A percentile compares a stretch with the other conserved stretches of the same genome.
phyloP scores from a whole-genome alignment of 2,888 invertebrate species.

The Cylloceria caligata region DNA sequence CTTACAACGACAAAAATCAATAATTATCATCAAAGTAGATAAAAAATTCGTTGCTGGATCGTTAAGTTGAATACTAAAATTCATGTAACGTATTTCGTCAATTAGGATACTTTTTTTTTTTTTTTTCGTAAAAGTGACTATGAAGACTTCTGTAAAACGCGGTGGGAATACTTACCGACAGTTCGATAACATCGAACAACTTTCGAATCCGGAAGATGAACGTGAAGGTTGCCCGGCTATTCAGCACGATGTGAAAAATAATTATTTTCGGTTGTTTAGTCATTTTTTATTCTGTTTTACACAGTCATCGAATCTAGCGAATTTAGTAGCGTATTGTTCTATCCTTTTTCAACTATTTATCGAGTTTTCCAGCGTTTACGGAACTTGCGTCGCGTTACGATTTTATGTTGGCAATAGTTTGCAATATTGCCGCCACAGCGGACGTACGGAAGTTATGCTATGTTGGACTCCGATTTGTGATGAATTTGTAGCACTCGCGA shows the following conservation, averaged over 20 bases:
- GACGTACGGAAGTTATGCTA: slow-evolving; percentile 28
- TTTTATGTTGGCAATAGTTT: slow-evolving; percentile 51
- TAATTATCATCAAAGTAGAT: no score
- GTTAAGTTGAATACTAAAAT: no score
- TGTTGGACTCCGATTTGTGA: slow-evolving; percentile 46
- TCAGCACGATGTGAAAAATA: background rate
- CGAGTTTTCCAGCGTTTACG: background rate
- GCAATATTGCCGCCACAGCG: slow-evolving; percentile 56
- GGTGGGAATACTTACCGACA: background rate
- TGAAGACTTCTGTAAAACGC: background rate
- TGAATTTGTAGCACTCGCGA: slow-evolving; percentile 55
- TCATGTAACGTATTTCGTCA: no score
- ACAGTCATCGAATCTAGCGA: background rate
- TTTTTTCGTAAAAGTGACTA: background rate
- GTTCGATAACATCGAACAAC: slow-evolving; percentile 14
- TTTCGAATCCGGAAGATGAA: background rate
- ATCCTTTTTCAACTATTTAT: background rate
- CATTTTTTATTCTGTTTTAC: no score
- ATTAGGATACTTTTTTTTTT: no score
- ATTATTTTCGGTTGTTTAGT: background rate
- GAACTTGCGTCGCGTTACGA: slow-evolving; percentile 19
- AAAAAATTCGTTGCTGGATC: no score
- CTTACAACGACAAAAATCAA: no score
- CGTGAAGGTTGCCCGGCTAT: background rate
- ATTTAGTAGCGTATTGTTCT: background rate